Evolutionary conservation across 2,888 invertebrate genomes (phyloP), one percentile per base, ranked within the genome.

Genomic region (Spialia ferax): DNA sequence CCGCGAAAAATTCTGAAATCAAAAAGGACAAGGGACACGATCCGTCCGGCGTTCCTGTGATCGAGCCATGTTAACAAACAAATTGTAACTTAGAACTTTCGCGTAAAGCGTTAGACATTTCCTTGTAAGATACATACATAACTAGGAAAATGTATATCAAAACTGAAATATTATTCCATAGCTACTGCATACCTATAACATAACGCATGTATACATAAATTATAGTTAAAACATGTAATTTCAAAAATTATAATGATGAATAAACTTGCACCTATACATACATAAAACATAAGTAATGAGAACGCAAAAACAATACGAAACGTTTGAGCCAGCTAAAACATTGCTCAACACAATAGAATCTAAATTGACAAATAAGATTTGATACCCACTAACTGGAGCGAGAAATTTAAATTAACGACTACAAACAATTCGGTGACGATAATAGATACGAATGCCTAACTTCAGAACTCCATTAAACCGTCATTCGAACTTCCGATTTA

Each of bases 361-460:
- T 79, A 81, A 80, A 86, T 84, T 83, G 82, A 80, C 80, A 84
- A 89, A 87, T 84, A 86, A 86, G 82, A 84, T 84, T 85, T 85
- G 83, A 86, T 85, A 84, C 76, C 80, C 75, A 80, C 77, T 82
- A 88, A 86, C 86, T 85, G 79, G 82, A 78, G 87, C 88, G 83
- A 84, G 80, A 87, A 91, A 88, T 89, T 90, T 86, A 85, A 89
- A 89, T 88, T 84, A 87, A 89, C 86, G 85, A 86, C 83, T 85
- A 85, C 89, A 89, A 89, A 89, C 86, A 86, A 88, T 87, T 82
- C 83, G 82, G 76, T 77, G 78, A 81, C 82, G 78, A 85, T 89
- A 88, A 89, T 90, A 89, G 89, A 88, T 89, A 87, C 84, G 89
- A 88, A 88, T 86, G 82, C 80, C 86, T 82, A 89, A 90, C 87